Evolutionary conservation across 2,113 vertebrate genomes (phyloP).

Genomic region (Brachionichthys hirsutus): DNA sequence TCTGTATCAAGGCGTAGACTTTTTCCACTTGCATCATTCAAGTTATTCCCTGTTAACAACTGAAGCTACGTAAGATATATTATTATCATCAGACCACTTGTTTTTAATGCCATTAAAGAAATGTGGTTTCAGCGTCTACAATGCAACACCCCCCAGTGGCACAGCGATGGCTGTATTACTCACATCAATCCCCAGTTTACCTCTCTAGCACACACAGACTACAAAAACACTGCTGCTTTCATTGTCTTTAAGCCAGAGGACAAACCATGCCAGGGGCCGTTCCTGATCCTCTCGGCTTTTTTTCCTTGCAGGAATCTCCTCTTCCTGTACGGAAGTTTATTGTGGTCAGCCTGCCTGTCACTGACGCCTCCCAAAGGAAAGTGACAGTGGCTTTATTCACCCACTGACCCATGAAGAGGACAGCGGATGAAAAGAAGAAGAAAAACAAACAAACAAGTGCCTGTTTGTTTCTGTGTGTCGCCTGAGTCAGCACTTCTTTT

Average conservation of each 20-base stretch:
- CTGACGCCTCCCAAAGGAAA: constrained; percentile 71
- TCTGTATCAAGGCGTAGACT: too few species aligned
- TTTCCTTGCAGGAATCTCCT: constrained; percentile 74
- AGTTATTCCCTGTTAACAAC: too few species aligned
- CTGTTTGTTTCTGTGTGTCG: constrained; percentile 47
- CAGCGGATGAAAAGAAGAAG: constrained; percentile 59
- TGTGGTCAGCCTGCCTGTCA: constrained; percentile 65
- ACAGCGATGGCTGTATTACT: too few species aligned
- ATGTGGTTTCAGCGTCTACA: too few species aligned
- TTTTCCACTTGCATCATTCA: too few species aligned
- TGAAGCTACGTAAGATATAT: too few species aligned
- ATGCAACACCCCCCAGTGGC: too few species aligned
- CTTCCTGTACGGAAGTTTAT: constrained; percentile 74
- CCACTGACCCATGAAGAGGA: constrained; percentile 77
- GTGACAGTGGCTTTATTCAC: constrained; percentile 77
- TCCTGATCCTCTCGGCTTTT: constrained; percentile 66
- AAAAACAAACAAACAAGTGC: too few species aligned
- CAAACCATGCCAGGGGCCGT: constrained; percentile 53
- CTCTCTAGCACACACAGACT: constrained; percentile 1
- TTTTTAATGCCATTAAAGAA: too few species aligned
- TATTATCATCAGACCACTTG: too few species aligned
- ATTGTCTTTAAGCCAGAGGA: constrained; percentile 57
- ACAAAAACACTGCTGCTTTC: constrained; percentile 18
- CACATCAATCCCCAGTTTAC: too few species aligned
- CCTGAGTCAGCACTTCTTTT: constrained; percentile 76